Conservation (phyloP, 2,113 vertebrate genomes). For the Poicephalus gulielmi region DNA sequence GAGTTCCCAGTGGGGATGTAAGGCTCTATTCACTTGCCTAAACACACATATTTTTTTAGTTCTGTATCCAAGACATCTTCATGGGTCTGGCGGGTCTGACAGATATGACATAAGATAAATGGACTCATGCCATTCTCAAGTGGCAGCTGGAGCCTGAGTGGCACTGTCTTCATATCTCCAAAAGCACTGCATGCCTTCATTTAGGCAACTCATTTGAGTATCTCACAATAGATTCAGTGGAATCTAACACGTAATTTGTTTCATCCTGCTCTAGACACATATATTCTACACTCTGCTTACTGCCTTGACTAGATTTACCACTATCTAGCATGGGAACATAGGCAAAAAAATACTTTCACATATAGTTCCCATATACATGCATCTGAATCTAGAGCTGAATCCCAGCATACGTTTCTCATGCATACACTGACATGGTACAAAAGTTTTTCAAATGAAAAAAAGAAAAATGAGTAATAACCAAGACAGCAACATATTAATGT, state of each 20-base stretch:
- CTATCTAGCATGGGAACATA: not conserved
- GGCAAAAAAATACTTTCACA: not conserved
- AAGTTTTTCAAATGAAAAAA: not conserved
- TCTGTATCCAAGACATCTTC: not conserved
- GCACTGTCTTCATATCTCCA: not conserved
- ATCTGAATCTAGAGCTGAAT: not conserved
- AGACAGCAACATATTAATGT: not conserved
- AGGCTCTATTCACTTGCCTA: not conserved
- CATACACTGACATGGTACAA: not conserved
- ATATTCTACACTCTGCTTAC: not conserved
- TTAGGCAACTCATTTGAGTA: not conserved
- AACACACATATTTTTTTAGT: not conserved
- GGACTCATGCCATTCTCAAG: not conserved
- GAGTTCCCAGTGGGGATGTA: not conserved
- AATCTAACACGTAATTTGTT: not conserved
- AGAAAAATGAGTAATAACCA: not conserved
- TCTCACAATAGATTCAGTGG: not conserved
- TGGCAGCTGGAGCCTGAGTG: not conserved
- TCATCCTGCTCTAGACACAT: not conserved
- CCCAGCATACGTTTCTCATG: not conserved
- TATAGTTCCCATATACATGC: not conserved
- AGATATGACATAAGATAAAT: not conserved
- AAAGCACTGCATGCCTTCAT: not conserved
- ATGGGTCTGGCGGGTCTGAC: not conserved
- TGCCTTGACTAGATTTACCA: not conserved